phyloP scores from a whole-genome alignment of 2,113 vertebrate species.

The Smithornis capensis region DNA sequence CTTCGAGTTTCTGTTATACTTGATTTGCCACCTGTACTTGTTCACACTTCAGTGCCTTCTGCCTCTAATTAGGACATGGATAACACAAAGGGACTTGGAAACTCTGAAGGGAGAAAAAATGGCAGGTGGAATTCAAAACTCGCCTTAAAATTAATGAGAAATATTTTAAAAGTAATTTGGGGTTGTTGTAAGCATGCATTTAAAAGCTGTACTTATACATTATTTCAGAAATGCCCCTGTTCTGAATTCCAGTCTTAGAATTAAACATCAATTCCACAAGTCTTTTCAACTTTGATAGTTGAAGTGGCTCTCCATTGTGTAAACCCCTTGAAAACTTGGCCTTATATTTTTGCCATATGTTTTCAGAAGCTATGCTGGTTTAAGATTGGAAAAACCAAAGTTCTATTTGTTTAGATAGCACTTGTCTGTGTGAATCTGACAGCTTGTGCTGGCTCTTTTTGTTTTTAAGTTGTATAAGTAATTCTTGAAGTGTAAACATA shows the following conservation, averaged over 20 bases:
- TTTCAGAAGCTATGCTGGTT: neutral
- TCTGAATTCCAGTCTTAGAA: neutral
- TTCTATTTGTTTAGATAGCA: neutral
- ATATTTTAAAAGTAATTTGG: neutral
- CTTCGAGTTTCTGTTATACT: constrained; percentile 28
- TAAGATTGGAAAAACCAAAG: neutral
- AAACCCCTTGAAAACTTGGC: neutral
- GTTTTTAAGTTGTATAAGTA: neutral
- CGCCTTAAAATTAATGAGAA: neutral
- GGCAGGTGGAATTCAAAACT: neutral
- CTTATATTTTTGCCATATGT: neutral
- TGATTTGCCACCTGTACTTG: constrained; percentile 21
- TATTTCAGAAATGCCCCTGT: neutral
- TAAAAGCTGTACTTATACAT: neutral
- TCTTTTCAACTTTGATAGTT: neutral
- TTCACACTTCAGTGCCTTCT: neutral
- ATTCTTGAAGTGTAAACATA: neutral
- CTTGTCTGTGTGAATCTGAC: neutral
- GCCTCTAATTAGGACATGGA: constrained; percentile 2
- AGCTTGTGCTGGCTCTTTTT: neutral
- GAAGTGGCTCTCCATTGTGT: neutral
- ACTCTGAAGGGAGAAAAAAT: neutral
- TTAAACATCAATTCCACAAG: neutral
- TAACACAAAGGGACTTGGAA: neutral
- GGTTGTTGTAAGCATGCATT: neutral